Evolutionary conservation across 2,888 invertebrate genomes (phyloP), one percentile per base, ranked within the genome.

Genomic region (Ceraclea dissimilis): DNA sequence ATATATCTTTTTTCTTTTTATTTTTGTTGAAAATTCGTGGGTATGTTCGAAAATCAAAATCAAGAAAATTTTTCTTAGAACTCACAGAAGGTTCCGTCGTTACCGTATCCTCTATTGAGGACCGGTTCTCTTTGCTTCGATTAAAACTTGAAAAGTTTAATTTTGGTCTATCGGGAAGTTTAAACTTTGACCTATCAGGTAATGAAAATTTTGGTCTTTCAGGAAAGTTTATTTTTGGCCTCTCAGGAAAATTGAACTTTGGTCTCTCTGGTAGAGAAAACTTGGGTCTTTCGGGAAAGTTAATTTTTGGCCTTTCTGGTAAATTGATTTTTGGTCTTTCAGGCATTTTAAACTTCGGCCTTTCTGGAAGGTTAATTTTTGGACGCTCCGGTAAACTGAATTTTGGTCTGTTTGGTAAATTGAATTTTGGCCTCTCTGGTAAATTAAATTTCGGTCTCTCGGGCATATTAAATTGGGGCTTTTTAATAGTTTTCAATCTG

Each of bases 11-110:
- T 65, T 79, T 78, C 64, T 76, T 76, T 56, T 65, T 66, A 18
- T 57, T 62, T 64, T 71, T 72, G 57, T 69, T 70, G 65, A 85
- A 83, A 62, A 90, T 79, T 64, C 90, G 80, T 0, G 91, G 91
- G 67, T 87, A 90, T 0, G 91, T 90, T 64, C 83, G 82, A 62
- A 87, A 84, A 70, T 88, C 87, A 67, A 84, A 83, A 51, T 83
- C 82, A 66, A 89, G 86, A 62, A 80, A 75, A 63, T 79, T 81
- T 64, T 79, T 80, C 49, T 76, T 75, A 46, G 79, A 76, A 49
- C 76, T 77, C 20, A 70, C 72, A 31, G 74, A 73, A 6, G 78
- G 75, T 64, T 79, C 78, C 46, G 79, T 80, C 53, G 79, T 75
- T 34, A 75, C 73, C 55, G 65, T 66, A 57, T 67, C 60, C 49